Conservation (phyloP, 2,888 invertebrate species). For the Octonoba sinensis region DNA sequence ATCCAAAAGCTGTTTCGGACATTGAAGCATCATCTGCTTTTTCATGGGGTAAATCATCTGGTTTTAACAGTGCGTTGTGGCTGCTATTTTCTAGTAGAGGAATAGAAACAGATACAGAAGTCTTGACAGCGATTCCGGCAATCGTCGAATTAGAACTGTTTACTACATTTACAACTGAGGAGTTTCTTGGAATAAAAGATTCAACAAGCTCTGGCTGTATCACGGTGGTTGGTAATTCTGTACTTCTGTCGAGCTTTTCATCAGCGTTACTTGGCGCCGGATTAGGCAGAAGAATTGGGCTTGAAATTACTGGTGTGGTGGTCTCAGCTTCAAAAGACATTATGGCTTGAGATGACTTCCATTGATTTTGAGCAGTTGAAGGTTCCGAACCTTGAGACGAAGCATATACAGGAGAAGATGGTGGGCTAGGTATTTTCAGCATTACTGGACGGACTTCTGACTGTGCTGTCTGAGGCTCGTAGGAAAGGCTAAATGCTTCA, state of each 20-base stretch:
- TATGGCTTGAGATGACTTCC: background rate
- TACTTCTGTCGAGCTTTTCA: constrained; percentile 11
- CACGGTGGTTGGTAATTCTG: constrained; percentile 14
- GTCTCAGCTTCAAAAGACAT: background rate
- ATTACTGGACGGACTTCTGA: constrained; percentile 55
- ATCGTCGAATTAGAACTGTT: constrained; percentile 29
- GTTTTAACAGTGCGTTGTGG: too few species aligned
- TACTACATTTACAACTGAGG: background rate
- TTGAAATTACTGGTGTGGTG: constrained; percentile 8
- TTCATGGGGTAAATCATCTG: too few species aligned
- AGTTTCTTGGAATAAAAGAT: too few species aligned
- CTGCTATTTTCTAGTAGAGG: background rate
- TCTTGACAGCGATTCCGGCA: constrained; percentile 42
- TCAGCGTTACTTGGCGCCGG: constrained; percentile 20
- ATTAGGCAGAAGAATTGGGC: constrained; percentile 44
- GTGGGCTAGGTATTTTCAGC: constrained; percentile 40
- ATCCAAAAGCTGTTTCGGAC: too few species aligned
- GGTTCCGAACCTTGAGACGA: background rate
- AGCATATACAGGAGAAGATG: background rate
- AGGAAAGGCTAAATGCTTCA: constrained; percentile 4
- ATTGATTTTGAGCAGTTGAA: background rate
- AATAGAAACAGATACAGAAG: constrained; percentile 39
- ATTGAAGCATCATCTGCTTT: too few species aligned
- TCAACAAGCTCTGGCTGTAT: constrained; percentile 23
- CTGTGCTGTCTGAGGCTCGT: constrained; percentile 29